Conservation (phyloP, 2,113 vertebrate genomes). For the Cynoglossus semilaevis region DNA sequence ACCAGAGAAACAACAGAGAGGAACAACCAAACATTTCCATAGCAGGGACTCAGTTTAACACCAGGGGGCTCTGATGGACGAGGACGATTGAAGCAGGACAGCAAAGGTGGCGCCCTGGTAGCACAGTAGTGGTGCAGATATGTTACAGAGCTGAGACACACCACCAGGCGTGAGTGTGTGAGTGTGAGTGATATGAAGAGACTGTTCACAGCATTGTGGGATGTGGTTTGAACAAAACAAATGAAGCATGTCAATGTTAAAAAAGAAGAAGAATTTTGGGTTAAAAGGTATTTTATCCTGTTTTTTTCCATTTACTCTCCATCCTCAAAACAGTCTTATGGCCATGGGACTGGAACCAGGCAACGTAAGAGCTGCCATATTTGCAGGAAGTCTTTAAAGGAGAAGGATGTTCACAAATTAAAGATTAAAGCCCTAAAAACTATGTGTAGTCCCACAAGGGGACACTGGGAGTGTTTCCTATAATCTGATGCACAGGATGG, state of each 20-base stretch:
- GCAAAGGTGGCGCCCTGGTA: slow-evolving; percentile 48
- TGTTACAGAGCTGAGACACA: slow-evolving; percentile 65
- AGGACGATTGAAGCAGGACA: slow-evolving; percentile 55
- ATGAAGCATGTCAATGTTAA: slow-evolving; percentile 31
- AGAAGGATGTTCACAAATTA: slow-evolving; percentile 7
- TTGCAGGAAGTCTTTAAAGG: slow-evolving; percentile 26
- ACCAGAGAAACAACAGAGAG: slow-evolving; percentile 57
- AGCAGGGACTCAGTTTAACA: slow-evolving; percentile 32
- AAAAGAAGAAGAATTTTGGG: slow-evolving; percentile 6
- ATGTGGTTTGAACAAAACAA: slow-evolving; percentile 46
- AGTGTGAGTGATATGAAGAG: slow-evolving; percentile 59
- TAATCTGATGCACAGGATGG: slow-evolving; percentile 64
- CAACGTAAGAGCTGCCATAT: slow-evolving; percentile 26
- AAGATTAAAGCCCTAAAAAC: slow-evolving; percentile 37
- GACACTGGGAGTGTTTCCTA: slow-evolving; percentile 28
- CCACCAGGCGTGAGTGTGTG: slow-evolving; percentile 41
- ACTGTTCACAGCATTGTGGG: slow-evolving; percentile 61
- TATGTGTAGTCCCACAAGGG: slow-evolving; percentile 30
- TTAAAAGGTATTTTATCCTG: slow-evolving; percentile 11
- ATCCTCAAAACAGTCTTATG: slow-evolving; percentile 47
- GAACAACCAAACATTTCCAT: slow-evolving; percentile 61
- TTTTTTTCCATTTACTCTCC: slow-evolving; percentile 21
- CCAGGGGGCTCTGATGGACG: slow-evolving; percentile 24
- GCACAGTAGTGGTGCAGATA: slow-evolving; percentile 67
- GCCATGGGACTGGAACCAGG: slow-evolving; percentile 34